phyloP scores from a whole-genome alignment of 2,113 vertebrate species.

The Corydoras sp. region DNA sequence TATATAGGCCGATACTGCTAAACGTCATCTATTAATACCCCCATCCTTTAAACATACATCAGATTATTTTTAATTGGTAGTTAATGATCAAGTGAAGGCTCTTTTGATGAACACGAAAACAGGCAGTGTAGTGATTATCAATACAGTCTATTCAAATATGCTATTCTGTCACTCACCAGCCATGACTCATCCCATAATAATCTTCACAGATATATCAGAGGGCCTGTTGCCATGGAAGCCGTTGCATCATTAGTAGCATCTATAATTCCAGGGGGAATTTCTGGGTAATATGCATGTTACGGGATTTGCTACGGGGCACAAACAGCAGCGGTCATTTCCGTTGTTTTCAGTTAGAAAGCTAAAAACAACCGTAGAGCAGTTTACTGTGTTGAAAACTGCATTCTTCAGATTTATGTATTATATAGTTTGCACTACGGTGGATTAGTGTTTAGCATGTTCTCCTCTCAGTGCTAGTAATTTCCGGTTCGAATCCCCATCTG shows the following conservation, averaged over 20 bases:
- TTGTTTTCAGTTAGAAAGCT: not conserved
- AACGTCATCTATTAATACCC: constrained; percentile 37
- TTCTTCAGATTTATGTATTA: too few species aligned
- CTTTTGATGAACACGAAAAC: constrained; percentile 23
- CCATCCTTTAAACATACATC: constrained; percentile 38
- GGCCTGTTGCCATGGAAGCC: constrained; percentile 62
- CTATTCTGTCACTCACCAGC: constrained; percentile 23
- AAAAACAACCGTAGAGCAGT: too few species aligned
- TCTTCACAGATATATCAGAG: constrained; percentile 58
- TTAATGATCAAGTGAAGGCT: constrained; percentile 44
- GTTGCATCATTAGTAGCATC: constrained; percentile 58
- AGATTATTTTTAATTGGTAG: constrained; percentile 50
- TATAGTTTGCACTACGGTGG: too few species aligned
- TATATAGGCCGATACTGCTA: too few species aligned
- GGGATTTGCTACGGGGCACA: constrained; percentile 18
- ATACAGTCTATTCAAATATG: constrained; percentile 35
- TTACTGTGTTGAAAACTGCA: too few species aligned
- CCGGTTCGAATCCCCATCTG: too few species aligned
- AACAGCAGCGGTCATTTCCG: constrained; percentile 3
- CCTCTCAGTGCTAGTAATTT: too few species aligned
- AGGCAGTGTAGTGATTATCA: constrained; percentile 26
- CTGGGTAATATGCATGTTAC: constrained; percentile 34
- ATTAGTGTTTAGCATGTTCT: too few species aligned
- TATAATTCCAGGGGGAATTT: constrained; percentile 37
- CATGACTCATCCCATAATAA: constrained; percentile 68